Evolutionary conservation across 2,113 vertebrate genomes (phyloP), one percentile per base, ranked within the genome.

Genomic region (Sprattus sprattus): DNA sequence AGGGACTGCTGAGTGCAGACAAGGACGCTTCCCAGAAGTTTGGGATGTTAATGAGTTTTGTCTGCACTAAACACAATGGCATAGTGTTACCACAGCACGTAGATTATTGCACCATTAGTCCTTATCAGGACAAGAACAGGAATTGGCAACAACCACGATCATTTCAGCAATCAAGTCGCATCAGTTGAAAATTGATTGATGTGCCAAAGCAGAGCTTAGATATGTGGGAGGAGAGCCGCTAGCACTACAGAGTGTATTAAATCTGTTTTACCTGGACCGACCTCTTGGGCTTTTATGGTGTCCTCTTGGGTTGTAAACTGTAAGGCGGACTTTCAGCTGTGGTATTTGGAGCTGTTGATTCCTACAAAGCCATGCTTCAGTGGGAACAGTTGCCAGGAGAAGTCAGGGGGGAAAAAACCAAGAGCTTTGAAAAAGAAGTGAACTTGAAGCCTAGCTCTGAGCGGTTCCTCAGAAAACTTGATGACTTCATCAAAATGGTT

Each of bases 401-500:
- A 39, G 10, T 78, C 25, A 28, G 11, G 71, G 32, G 28, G 13
- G 16, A 78, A 39, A 39, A 75, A 39, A 39, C 1, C 13, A 13
- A 32, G 5, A 32, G 9, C 7, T 32, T 25, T 39, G 39, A 39
- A 39, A 39, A 39, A 39, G 39, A 71, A 78, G 71, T 28, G 71
- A 78, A 78, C 64, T 71, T 28, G 11, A 32, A 71, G 3, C 25
- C 28, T 9, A 71, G 64, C 25, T 32, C 6, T 32, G 7, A 78
- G 71, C 25, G 32, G 44, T 83, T 81, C 82, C 85, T 81, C 45
- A 2, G 18, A 81, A 85, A 86, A 82, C 85, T 81, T 87, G 88
- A 85, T 84, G 80, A 83, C 83, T 89, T 88, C 84, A 88, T 89
- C 39, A 49, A 81, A 32, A 82, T 75, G 67, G 83, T 83, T 86